Evolutionary conservation across 2,888 invertebrate genomes (phyloP), one percentile per base, ranked within the genome.

Genomic region (Melanchra persicariae): DNA sequence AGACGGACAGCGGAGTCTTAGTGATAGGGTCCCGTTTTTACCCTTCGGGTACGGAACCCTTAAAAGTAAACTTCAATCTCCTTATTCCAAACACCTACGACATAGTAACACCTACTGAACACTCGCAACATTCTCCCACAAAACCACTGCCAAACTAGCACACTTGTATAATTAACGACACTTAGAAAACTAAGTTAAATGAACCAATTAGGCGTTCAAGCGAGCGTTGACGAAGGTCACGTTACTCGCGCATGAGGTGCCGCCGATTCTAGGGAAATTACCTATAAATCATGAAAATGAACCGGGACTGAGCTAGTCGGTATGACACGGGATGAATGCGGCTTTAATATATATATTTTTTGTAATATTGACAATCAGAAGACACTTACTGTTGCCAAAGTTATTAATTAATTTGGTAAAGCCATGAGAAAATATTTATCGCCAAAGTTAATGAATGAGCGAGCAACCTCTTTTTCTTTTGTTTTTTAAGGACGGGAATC

Each of bases 161-260:
- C 70, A 70, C 62, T 81, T 78, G 79, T 71, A 80, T 85, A 83
- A 85, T 85, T 85, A 84, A 85, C 85, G 85, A 84, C 81, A 84
- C 81, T 85, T 85, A 82, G 61, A 82, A 82, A 85, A 85, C 85
- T 84, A 83, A 85, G 76, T 85, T 85, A 84, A 85, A 85, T 84
- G 74, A 84, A 73, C 79, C 82, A 74, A 85, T 85, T 85, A 84
- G 77, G 74, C 81, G 85, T 85, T 85, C 81, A 85, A 65, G 82
- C 83, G 82, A 70, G 63, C 24, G 26, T 26, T 84, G 87, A 87
- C 81, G 80, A 78, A 79, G 87, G 87, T 84, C 72, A 64, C 62
- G 59, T 79, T 81, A 76, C 45, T 70, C 70, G 62, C 79, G 84
- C 81, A 77, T 78, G 82, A 77, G 79, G 60, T 26, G 54, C 9